Evolutionary conservation across 2,888 invertebrate species (phyloP), one percentile per base, ranked within the genome.

Genomic region (Calliopum simillimum): DNA sequence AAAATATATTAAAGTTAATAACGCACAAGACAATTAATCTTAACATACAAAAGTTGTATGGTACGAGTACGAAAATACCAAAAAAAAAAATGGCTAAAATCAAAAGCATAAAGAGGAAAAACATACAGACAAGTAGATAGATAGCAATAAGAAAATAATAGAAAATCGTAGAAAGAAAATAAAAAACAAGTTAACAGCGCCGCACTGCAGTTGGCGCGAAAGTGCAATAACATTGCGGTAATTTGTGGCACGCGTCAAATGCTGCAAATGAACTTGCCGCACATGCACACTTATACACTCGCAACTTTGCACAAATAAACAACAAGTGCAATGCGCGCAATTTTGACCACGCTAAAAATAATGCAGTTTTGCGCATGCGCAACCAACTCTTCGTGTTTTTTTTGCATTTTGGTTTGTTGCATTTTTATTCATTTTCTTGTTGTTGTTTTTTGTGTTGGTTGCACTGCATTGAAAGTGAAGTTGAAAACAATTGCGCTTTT

Each of bases 171-270:
- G n/a, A n/a, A n/a, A n/a, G n/a, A n/a, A n/a, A n/a, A n/a, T n/a
- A n/a, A 25, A 14, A 8, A 23, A 12, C 56, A 33, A 12, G 33
- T 33, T n/a, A 41, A 41, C 56, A 33, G 46, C 61, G 46, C 43
- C 43, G n/a, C n/a, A n/a, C n/a, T n/a, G n/a, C n/a, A 44, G 14
- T 58, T 25, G 13, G 55, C 33, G 33, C 53, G 8, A 58, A 33
- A 74, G 75, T 74, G 76, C 75, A 75, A 75, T 75, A 75, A 74
- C 77, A 75, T 74, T 74, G 74, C 73, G 68, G 71, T 76, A 75
- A 76, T 75, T 75, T 74, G 76, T 72, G 73, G 77, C 77, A 77
- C 77, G 76, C 75, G 77, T 75, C 76, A 74, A 74, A 73, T 74
- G 72, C 71, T 25, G 67, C 41, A 21, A 49, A 53, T 53, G 53